Evolutionary conservation across 2,113 vertebrate genomes (phyloP).

Genomic region (Micronycteris hirsuta): DNA sequence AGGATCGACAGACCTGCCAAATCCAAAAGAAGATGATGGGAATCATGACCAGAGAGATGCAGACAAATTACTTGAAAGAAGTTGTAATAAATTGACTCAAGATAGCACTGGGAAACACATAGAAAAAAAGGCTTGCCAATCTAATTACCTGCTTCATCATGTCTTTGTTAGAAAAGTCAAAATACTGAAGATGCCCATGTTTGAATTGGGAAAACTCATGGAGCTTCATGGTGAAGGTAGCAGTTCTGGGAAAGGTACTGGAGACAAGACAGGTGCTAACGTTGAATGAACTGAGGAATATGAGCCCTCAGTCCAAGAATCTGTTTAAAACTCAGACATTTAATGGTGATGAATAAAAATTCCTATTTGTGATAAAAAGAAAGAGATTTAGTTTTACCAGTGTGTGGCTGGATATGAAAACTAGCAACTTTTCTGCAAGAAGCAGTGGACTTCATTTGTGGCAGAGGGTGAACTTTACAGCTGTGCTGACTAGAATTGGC

Average conservation of each 20-base stretch:
- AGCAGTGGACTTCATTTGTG: not conserved
- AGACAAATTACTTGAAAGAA: too few species aligned
- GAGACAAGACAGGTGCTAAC: not conserved
- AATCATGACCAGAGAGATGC: too few species aligned
- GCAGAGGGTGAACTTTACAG: not conserved
- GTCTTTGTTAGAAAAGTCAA: too few species aligned
- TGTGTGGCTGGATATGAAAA: not conserved
- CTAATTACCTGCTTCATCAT: too few species aligned
- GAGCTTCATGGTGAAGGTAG: not conserved
- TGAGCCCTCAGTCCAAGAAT: not conserved
- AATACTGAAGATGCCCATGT: too few species aligned
- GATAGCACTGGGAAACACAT: too few species aligned
- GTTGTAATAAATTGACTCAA: too few species aligned
- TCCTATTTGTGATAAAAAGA: not conserved
- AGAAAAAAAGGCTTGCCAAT: too few species aligned
- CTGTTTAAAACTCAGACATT: not conserved
- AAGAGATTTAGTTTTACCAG: not conserved
- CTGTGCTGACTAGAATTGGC: slow-evolving; percentile 5
- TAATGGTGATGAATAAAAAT: not conserved
- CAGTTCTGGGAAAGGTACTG: not conserved
- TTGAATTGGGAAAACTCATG: not conserved
- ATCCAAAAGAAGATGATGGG: too few species aligned
- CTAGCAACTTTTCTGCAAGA: not conserved
- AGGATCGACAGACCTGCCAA: too few species aligned
- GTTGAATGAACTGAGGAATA: not conserved